Base-by-base conservation (phyloP, 2,797 vertebrate genomes). In the Cynodonichthys magdalenae region DNA sequence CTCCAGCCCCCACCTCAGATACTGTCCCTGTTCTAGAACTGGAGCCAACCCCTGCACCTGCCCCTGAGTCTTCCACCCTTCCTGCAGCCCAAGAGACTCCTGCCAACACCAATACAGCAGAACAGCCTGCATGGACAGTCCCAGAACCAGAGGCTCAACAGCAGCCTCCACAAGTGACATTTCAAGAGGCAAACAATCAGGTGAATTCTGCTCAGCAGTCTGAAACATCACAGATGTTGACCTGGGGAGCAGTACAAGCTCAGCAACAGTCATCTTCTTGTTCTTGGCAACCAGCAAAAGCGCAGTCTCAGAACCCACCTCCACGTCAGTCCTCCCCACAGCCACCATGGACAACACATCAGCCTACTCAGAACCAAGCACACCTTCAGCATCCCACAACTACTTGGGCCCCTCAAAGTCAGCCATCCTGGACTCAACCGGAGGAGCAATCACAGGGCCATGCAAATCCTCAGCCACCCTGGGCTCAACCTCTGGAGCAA, bases 71-170 rank as follows among this genome's bases (percentile, higher is more conserved):
- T 15, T 74, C 84, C 44, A 44, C 81, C 76, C 80, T 72, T 71
- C 47, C 59, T 59, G 77, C 76, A 15, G 68, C 77, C 49, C 68
- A 80, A 42, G 87, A 88, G 61, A 62, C 77, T 80, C 67, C 79
- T 70, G 59, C 74, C 53, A 85, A 62, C 51, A 56, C 72, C 17
- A 62, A 67, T 4, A 46, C 81, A 63, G 84, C 81, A 50, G 84
- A 87, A 75, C 91, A 80, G 59, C 87, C 60, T 77, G 75, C 75
- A 56, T 91, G 86, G 89, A 78, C 75, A 62, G 88, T 18, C 83
- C 92, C 90, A 55, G 89, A 76, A 71, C 74, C 59, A 78, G 90
- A 84, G 82, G 75, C 75, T 84, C 93, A 90, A 63, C 86, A 56
- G 54, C 75, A 83, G 59, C 6, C 77, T 57, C 49, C 82, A 51